Conservation (phyloP, 2,888 invertebrate genomes). For the Spisula subtruncata region DNA sequence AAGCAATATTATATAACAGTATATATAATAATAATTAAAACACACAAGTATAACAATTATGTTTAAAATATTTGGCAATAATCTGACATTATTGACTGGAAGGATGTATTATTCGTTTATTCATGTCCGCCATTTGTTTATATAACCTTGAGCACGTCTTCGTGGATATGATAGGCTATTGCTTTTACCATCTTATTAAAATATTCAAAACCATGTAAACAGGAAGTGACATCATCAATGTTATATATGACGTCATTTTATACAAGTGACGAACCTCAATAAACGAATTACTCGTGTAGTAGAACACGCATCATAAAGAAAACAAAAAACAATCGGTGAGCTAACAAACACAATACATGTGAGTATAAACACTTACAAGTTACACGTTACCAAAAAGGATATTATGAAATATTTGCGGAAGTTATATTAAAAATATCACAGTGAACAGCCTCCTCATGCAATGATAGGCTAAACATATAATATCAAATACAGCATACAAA, state of each 20-base stretch:
- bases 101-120: neutral
- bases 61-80: neutral
- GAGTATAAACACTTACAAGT: neutral
- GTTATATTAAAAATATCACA: constrained; percentile 24
- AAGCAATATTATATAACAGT: neutral
- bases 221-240: no score
- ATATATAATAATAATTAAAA: neutral
- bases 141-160: no score
- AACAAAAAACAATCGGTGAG: neutral
- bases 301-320: neutral
- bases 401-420: neutral
- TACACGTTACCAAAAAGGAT: neutral
- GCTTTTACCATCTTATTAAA: no score
- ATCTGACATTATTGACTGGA: neutral
- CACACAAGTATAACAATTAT: neutral
- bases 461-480: constrained; percentile 7
- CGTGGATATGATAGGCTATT: no score
- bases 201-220: no score
- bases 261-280: no score
- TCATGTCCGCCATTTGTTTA: no score
- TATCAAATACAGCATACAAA: neutral
- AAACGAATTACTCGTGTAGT: no score
- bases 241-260: no score
- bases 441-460: neutral
- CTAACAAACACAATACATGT: neutral